phyloP scores from a whole-genome alignment of 2,888 invertebrate species.

The Drosophila formosana region DNA sequence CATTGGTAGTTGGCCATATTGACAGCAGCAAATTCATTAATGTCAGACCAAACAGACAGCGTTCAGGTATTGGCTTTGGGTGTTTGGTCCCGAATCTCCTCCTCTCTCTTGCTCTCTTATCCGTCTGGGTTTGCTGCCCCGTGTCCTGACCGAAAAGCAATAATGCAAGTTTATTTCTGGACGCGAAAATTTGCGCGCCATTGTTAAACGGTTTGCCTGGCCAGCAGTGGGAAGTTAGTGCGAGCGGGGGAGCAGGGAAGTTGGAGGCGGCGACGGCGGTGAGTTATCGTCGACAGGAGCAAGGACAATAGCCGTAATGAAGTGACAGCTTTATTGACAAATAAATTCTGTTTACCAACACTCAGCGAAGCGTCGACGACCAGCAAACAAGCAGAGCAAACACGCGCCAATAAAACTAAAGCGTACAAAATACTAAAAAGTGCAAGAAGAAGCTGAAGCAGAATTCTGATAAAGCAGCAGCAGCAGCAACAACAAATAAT shows the following conservation, averaged over 20 bases:
- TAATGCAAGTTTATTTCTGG: conserved; percentile 69
- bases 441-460: not conserved
- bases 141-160: conserved; percentile 46
- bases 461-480: not conserved
- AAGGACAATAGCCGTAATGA: conserved; percentile 72
- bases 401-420: conserved; percentile 26
- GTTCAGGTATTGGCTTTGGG: conserved; percentile 44
- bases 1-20: conserved; percentile 65
- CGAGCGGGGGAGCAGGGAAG: not conserved
- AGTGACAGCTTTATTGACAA: conserved; percentile 80
- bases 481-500: conserved; percentile 31
- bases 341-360: conserved; percentile 76
- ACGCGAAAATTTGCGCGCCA: conserved; percentile 56
- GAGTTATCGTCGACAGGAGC: conserved; percentile 64
- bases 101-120: not conserved
- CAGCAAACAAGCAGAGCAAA: conserved; percentile 40
- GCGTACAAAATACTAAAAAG: conserved; percentile 17
- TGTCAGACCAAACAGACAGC: conserved; percentile 56
- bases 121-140: conserved; percentile 5
- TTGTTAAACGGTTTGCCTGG: conserved; percentile 67
- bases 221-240: not conserved
- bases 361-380: conserved; percentile 54
- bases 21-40: conserved; percentile 79
- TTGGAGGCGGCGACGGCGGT: conserved; percentile 14
- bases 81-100: conserved; percentile 7